Base-by-base conservation (phyloP, 2,888 invertebrate genomes). In the Atethmia centrago region DNA sequence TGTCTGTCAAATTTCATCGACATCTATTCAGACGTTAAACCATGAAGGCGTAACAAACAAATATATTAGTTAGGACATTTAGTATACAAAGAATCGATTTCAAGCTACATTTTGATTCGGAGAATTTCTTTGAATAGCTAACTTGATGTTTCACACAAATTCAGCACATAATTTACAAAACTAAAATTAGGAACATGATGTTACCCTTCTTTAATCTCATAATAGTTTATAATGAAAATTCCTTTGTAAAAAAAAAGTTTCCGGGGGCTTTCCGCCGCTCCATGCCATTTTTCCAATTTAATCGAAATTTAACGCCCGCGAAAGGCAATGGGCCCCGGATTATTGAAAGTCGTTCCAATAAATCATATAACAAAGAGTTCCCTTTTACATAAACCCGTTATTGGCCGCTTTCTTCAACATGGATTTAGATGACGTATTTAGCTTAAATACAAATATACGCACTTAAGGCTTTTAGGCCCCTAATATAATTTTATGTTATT, bases 311-410 rank as follows among this genome's bases (percentile, higher is more conserved):
- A 84, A 86, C 86, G 86, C 85, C 81, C 70, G 63, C 79, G 77
- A 75, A 80, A 84, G 79, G 87, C 84, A 88, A 88, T 85, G 83
- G 86, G 71, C 79, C 83, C 77, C 74, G 84, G 86, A 87, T 89
- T 85, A 87, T 84, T 83, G 84, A 85, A 80, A 88, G 77, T 79
- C 84, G 76, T 88, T 84, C 53, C 85, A 85, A 90, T 90, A 90
- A 89, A 88, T 90, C 89, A 90, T 87, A 77, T 67, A 85, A 87
- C 83, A 89, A 90, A 87, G 83, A 89, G 84, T 85, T 82, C 82
- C 71, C 53, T 79, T 82, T 79, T 72, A 78, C 78, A 71, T 80
- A 77, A 77, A 82, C 68, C 70, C 56, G 72, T 82, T 85, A 71
- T 74, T 73, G 77, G 69, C 28, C 25, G 76, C 58, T 78, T 85